Conservation (phyloP, 2,113 vertebrate species). For the Cettia cetti region DNA sequence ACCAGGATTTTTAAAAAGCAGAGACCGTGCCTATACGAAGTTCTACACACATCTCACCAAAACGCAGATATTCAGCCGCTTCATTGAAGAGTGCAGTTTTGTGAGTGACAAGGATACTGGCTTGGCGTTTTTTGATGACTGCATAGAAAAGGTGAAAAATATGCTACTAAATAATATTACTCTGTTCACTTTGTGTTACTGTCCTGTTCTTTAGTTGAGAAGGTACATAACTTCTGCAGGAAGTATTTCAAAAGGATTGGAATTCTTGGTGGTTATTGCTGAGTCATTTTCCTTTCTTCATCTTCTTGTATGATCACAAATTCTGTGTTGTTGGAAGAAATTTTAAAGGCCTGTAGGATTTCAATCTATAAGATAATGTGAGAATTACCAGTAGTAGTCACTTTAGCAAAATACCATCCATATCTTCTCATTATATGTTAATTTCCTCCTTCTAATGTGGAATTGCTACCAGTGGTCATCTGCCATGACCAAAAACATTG, state of each 20-base stretch:
- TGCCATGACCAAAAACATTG: neutral
- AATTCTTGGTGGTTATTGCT: neutral
- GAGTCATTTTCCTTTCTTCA: neutral
- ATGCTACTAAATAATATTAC: neutral
- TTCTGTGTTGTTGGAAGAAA: neutral
- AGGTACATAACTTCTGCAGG: neutral
- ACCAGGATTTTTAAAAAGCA: conserved; percentile 93
- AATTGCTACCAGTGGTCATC: neutral
- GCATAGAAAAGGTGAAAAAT: conserved; percentile 91
- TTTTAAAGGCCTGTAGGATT: neutral
- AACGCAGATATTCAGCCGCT: conserved; percentile 98
- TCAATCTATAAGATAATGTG: neutral
- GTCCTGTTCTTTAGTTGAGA: neutral
- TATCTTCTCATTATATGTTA: neutral
- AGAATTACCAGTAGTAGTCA: neutral
- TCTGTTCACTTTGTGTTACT: neutral
- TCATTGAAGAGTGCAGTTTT: conserved; percentile 98
- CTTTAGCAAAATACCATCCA: neutral
- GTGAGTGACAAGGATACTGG: conserved; percentile 99
- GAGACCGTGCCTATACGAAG: conserved; percentile 94
- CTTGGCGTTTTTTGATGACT: conserved; percentile 97
- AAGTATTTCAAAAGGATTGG: neutral
- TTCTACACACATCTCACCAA: conserved; percentile 93
- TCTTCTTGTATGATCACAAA: neutral
- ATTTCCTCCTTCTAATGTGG: neutral